Evolutionary conservation across 2,113 vertebrate species (phyloP), one percentile per base, ranked within the genome.

Genomic region (Globicephala melas): DNA sequence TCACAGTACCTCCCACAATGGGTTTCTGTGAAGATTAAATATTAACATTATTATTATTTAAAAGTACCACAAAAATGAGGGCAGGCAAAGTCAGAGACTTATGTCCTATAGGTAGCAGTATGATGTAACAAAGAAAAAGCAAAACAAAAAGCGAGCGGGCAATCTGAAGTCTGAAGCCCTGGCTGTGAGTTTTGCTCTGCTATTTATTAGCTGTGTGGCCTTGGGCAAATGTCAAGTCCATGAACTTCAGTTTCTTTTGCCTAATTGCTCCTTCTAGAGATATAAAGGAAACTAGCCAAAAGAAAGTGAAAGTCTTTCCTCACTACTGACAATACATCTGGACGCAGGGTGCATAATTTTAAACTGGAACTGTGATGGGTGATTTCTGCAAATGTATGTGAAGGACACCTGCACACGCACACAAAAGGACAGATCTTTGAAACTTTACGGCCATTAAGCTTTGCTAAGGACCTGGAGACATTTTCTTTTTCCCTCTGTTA

Each of bases 21-120:
- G 17, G 41, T 47, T 87, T 94, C 50, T 84, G 91, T 62, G 25
- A 96, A 91, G 47, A 95, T 65, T 89, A 91, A 70, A 71, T 58
- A 50, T 63, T 33, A 83, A 60, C 58, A 95, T 71, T 55, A 33
- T n/a, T 93, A 58, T 94, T 93, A 74, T 53, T 86, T 93, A 70
- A 68, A 93, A 95, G 53, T 38, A 81, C 36, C 44, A 65, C n/a
- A 86, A 91, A 81, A 92, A 96, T 86, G 53, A 74, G 18, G 31
- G 21, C 74, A 94, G 31, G 21, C 74, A 94, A 63, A 81, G 26
- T 77, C 79, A 81, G 47, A 95, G 41, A 65, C 70, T 63, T 36
- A 15, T 8, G 33, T 89, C 53, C 68, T 55, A 12, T 23, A 60
- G 26, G 23, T 50, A 53, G 82, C 55, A 65, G 60, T 63, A 18